Base-by-base conservation (phyloP, 2,888 invertebrate species). In the Sphinx pinastri region DNA sequence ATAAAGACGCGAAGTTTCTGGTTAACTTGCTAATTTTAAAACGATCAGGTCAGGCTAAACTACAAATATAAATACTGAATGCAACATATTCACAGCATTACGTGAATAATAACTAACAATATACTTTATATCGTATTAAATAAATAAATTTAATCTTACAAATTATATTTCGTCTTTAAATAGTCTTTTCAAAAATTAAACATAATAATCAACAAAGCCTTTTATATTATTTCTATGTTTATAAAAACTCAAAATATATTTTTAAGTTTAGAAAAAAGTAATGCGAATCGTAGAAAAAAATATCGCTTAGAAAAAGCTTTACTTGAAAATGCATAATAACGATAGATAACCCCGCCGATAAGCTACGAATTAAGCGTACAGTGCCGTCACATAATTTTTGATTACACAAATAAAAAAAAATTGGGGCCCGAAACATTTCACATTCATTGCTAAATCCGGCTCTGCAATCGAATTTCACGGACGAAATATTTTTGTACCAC, bases 31-130 rank as follows among this genome's bases (percentile, higher is more conserved):
- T 19, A 3, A 19, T 55, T 55, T 19, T 10, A 11, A 55, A 55
- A 54, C 2, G 4, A 47, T 19, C 60, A 63, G 63, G 63, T 16
- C 63, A 63, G 63, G 63, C 19, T 63, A 14, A 12, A 12, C 19
- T 63, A 63, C 31, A 52, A 68, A 54, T 67, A 63, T 19, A 16
- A 63, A 63, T 63, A 63, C 63, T 63, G 63, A 63, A 63, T 49
- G 63, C 63, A 63, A 51, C n/a, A 45, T 54, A 45, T 71, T 73
- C 74, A 75, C 74, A 73, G 72, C 72, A 72, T 71, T 71, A 55
- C 19, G 12, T 19, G 55, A 14, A 49, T 45, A 51, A 68, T 69
- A 25, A 55, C 55, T 19, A 19, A 60, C 55, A 72, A 60, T 60
- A 66, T 68, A 47, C 11, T 68, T 71, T 68, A 45, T 60, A 16